A percentile compares a stretch with the other conserved stretches of the same genome.
Evolutionary conservation across 1,140 invertebrate genomes (phyloP).

Genomic region (Chelonus insularis): DNA sequence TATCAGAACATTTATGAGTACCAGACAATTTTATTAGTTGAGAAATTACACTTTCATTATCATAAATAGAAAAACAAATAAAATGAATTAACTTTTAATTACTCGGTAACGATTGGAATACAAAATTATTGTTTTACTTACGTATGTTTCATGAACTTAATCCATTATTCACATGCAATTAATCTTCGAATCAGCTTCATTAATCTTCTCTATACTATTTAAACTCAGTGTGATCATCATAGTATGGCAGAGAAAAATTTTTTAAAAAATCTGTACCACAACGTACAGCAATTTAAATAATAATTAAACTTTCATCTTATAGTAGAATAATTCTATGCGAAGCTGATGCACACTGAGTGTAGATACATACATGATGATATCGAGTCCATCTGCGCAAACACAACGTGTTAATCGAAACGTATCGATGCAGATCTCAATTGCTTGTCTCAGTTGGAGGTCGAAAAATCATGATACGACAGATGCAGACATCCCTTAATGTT

Average conservation of each 20-base stretch:
- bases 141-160: constrained; percentile 3
- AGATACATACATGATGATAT: too few species aligned
- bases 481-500: constrained; percentile 2
- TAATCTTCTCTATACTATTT: constrained; percentile 18
- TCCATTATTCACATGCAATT: constrained; percentile 24
- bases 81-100: constrained; percentile 5
- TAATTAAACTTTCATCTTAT: constrained; percentile 16
- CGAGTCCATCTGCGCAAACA: constrained; percentile 10
- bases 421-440: constrained; percentile 24
- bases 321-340: background rate
- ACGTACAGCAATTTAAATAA: constrained; percentile 19
- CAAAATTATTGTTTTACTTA: background rate
- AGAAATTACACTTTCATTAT: constrained; percentile 13
- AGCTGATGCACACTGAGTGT: background rate
- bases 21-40: background rate
- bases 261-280: background rate
- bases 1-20: constrained; percentile 7
- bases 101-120: constrained; percentile 5
- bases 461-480: constrained; percentile 7
- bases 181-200: constrained; percentile 19
- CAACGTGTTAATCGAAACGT: constrained; percentile 31
- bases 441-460: background rate
- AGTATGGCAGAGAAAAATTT: background rate
- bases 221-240: background rate
- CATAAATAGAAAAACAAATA: background rate